Conservation (phyloP, 2,888 invertebrate species). For the Trissonchulus latispiculum region DNA sequence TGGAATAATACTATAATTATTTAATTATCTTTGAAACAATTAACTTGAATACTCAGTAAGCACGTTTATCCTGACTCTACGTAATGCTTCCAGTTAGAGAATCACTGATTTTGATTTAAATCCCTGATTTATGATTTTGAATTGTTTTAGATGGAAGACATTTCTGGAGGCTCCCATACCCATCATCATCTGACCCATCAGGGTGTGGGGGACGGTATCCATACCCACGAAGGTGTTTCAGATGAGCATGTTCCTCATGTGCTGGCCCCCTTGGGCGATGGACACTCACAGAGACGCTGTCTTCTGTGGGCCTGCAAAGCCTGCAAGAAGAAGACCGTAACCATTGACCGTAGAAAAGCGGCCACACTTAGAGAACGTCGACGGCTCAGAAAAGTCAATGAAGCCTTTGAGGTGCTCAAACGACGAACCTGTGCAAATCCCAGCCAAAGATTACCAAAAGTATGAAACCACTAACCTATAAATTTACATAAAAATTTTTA, state of each 20-base stretch:
- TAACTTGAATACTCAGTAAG: too few species aligned
- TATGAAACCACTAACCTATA: too few species aligned
- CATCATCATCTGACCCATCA: too few species aligned
- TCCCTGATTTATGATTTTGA: too few species aligned
- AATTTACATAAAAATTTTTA: too few species aligned
- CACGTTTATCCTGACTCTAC: too few species aligned
- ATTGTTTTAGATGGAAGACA: too few species aligned
- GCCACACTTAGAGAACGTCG: conserved; percentile 88
- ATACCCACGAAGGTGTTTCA: background rate
- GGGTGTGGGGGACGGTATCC: background rate
- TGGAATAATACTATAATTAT: too few species aligned
- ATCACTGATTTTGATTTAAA: too few species aligned
- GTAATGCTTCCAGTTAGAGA: too few species aligned
- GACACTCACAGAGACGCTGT: conserved; percentile 54
- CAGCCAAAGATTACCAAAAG: conserved; percentile 84
- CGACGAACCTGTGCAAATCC: conserved; percentile 85
- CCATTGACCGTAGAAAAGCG: conserved; percentile 89
- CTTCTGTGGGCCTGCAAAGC: conserved; percentile 86
- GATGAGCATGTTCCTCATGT: conserved; percentile 24
- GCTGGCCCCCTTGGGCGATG: conserved; percentile 23
- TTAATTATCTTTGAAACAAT: too few species aligned
- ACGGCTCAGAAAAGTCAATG: conserved; percentile 88
- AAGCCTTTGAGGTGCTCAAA: conserved; percentile 90
- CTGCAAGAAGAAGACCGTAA: conserved; percentile 62
- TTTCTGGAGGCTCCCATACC: too few species aligned